A percentile compares a stretch with the other conserved stretches of the same genome.
These are phyloP conservation scores for Cnemophilus loriae DNA, from an alignment of 2,113 vertebrate species.

Conservation along the genomic window DNA sequence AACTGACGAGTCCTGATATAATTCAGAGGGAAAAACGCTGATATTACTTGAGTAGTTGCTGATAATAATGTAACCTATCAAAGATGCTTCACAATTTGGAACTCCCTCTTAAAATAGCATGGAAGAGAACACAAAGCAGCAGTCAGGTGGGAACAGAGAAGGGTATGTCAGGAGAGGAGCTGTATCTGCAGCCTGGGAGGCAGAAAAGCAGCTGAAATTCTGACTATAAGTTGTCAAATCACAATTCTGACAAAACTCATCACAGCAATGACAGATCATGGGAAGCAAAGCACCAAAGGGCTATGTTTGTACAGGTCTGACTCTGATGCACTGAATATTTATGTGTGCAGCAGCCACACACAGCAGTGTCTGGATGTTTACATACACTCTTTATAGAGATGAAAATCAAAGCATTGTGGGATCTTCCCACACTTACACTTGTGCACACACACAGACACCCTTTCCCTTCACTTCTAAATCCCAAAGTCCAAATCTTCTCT, in stretches of 20 bases:
- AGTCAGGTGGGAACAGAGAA: not conserved
- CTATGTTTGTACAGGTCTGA: not conserved
- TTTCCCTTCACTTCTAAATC: not conserved
- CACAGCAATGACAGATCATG: not conserved
- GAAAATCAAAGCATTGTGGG: not conserved
- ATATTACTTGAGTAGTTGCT: not conserved
- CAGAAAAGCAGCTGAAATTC: not conserved
- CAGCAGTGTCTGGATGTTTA: not conserved
- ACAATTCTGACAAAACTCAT: not conserved
- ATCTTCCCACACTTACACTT: not conserved
- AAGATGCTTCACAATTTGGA: not conserved
- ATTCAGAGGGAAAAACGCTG: not conserved
- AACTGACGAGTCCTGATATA: not conserved
- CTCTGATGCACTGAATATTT: not conserved
- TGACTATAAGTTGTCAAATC: not conserved
- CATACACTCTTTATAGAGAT: not conserved
- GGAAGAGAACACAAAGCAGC: not conserved
- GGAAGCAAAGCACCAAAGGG: not conserved
- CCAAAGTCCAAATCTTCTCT: not conserved
- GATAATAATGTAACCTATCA: not conserved
- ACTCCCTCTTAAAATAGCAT: not conserved
- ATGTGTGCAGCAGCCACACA: not conserved
- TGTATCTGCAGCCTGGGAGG: not conserved
- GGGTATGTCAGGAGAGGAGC: not conserved
- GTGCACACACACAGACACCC: not conserved